Conservation (phyloP, 2,797 vertebrate genomes). For the Urocyon cinereoargenteus region DNA sequence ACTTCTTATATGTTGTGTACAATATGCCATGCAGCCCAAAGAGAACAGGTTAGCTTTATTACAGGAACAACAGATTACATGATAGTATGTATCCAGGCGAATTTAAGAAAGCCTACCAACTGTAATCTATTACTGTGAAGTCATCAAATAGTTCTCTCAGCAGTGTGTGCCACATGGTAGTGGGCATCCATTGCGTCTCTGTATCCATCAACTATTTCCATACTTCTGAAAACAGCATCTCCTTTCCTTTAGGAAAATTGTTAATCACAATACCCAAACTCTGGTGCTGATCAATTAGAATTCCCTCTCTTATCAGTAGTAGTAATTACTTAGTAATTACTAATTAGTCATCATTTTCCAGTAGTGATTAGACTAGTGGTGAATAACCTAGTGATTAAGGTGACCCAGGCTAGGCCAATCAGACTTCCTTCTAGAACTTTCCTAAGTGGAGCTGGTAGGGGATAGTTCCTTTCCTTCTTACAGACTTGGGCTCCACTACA, state of each 20-base stretch:
- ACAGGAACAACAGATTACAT: background rate
- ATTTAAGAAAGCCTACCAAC: background rate
- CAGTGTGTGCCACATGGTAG: too few species aligned
- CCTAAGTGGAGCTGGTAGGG: background rate
- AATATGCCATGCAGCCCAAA: background rate
- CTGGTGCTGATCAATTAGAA: background rate
- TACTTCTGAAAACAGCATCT: background rate
- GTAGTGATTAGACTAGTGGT: background rate
- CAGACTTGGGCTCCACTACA: background rate
- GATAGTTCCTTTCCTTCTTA: background rate
- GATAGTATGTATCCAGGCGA: background rate
- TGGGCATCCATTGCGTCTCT: background rate
- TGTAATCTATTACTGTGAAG: background rate
- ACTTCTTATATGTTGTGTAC: background rate
- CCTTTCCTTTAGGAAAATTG: constrained; percentile 37
- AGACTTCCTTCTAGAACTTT: background rate
- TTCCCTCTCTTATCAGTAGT: background rate
- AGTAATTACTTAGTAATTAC: background rate
- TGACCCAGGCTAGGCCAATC: background rate
- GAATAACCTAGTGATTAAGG: background rate
- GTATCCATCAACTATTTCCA: background rate
- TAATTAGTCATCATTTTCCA: background rate
- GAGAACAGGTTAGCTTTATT: background rate
- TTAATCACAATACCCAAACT: background rate
- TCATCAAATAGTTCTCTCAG: background rate